Evolutionary conservation across 2,113 vertebrate genomes (phyloP).

Genomic region (Mormyrus lacerda): DNA sequence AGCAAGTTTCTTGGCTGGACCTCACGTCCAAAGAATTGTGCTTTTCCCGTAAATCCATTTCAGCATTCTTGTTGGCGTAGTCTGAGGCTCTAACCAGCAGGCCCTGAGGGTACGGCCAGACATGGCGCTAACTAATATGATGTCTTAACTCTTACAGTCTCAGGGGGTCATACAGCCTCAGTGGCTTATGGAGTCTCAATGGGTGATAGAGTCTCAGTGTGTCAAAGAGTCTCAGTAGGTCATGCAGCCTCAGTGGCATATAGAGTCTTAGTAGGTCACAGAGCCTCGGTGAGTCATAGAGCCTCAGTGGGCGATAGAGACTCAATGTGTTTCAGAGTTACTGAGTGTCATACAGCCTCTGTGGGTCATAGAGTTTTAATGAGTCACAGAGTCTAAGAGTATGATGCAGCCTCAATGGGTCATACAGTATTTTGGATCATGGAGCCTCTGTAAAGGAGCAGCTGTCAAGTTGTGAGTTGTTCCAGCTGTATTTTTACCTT

Average conservation of each 20-base stretch:
- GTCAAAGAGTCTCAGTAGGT: neutral
- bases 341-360: conserved; percentile 12
- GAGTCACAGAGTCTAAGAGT: neutral
- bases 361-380: conserved; percentile 44
- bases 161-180: conserved; percentile 16
- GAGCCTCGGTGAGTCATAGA: neutral
- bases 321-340: neutral
- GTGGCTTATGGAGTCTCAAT: neutral
- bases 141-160: neutral
- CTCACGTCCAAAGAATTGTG: neutral
- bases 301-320: neutral
- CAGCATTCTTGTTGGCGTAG: neutral
- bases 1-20: neutral
- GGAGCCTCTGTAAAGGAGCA: conserved; percentile 33
- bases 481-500: neutral
- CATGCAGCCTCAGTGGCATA: neutral
- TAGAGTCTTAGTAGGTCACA: neutral
- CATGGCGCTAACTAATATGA: neutral
- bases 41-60: neutral
- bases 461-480: conserved; percentile 39
- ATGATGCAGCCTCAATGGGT: neutral
- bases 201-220: neutral
- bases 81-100: neutral
- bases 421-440: neutral
- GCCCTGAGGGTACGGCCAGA: neutral